A percentile compares a stretch with the other conserved stretches of the same genome.
Evolutionary conservation across 2,888 invertebrate species (phyloP).

Genomic region (Escarpia spicata): DNA sequence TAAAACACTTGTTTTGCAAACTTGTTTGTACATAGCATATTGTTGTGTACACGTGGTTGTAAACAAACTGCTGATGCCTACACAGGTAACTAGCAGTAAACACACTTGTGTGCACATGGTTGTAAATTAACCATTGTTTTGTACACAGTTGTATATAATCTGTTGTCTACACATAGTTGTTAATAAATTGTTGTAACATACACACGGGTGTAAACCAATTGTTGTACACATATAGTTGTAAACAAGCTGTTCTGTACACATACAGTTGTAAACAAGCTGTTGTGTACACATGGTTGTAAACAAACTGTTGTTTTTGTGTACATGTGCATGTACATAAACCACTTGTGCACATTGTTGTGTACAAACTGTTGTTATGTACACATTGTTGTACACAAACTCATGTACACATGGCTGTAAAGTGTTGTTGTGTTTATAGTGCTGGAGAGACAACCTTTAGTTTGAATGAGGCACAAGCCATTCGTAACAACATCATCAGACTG

Average conservation of each 20-base stretch:
- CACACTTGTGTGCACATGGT: too few species aligned
- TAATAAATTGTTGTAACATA: too few species aligned
- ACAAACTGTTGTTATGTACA: not conserved
- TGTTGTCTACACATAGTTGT: too few species aligned
- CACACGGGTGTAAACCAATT: too few species aligned
- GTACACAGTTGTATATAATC: too few species aligned
- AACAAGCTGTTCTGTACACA: not conserved
- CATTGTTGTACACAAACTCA: not conserved
- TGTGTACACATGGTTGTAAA: too few species aligned
- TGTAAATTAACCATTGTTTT: too few species aligned
- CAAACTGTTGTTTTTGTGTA: too few species aligned
- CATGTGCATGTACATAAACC: too few species aligned
- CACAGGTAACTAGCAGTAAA: too few species aligned
- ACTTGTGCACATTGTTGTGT: too few species aligned
- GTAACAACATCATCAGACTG: constrained; percentile 84
- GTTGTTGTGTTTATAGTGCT: constrained; percentile 68
- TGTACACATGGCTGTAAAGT: not conserved
- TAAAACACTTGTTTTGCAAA: not conserved
- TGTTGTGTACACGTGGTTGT: not conserved
- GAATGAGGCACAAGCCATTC: constrained; percentile 83
- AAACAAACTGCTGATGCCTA: not conserved
- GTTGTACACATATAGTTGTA: not conserved
- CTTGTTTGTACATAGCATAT: too few species aligned
- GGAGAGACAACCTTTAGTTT: constrained; percentile 92
- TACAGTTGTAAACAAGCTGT: not conserved